Evolutionary conservation across 2,113 vertebrate species (phyloP).

Genomic region (Limanda limanda): DNA sequence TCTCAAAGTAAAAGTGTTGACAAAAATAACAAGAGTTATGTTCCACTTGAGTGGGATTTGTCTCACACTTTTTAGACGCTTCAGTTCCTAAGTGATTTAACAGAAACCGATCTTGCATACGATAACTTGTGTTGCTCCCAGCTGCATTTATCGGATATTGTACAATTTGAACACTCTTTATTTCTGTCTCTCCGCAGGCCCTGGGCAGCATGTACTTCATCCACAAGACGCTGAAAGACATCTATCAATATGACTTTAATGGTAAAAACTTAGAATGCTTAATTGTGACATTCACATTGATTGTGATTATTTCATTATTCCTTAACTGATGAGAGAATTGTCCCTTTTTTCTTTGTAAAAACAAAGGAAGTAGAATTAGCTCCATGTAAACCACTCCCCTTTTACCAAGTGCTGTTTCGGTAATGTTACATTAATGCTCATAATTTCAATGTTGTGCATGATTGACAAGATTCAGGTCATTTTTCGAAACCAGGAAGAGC

Average conservation of each 20-base stretch:
- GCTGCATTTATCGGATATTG: background rate
- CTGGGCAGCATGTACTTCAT: slow-evolving; percentile 88
- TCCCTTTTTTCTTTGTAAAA: background rate
- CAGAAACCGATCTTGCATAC: background rate
- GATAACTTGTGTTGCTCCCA: background rate
- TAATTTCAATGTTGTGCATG: background rate
- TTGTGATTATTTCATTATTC: background rate
- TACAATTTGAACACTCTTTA: slow-evolving; percentile 19
- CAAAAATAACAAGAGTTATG: background rate
- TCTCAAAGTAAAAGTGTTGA: background rate
- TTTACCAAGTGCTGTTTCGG: background rate
- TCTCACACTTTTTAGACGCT: background rate
- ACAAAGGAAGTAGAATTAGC: background rate
- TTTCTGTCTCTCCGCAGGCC: slow-evolving; percentile 75
- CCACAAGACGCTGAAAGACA: slow-evolving; percentile 82
- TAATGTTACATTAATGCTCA: background rate
- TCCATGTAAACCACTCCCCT: background rate
- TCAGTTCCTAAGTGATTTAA: background rate
- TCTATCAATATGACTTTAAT: slow-evolving; percentile 85
- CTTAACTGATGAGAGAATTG: background rate
- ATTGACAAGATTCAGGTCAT: no score
- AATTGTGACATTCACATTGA: background rate
- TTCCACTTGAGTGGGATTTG: background rate
- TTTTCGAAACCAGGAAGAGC: background rate
- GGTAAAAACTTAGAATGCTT: slow-evolving; percentile 69